These are phyloP conservation scores for Paracentrotus lividus DNA, from an alignment of 53 echinoderm and acorn worm species.

Conservation along the genomic window DNA sequence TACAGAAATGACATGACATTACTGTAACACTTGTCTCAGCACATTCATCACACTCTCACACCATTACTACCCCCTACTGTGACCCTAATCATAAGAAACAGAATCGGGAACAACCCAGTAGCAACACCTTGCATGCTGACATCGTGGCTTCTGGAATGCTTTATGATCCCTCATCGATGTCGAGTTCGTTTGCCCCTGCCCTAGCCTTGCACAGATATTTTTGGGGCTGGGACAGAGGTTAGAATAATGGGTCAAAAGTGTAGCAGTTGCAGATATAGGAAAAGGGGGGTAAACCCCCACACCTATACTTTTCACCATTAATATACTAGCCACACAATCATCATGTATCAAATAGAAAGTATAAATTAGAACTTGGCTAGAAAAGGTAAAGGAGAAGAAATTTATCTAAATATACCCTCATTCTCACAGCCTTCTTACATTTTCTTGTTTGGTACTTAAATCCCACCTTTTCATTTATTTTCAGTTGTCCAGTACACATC, in stretches of 20 bases:
- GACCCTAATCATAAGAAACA: conserved; percentile 44
- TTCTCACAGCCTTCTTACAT: too few relatives aligned
- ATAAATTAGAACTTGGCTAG: too few relatives aligned
- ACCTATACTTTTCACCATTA: too few relatives aligned
- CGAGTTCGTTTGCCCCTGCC: conserved; percentile 49
- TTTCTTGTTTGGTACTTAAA: too few relatives aligned
- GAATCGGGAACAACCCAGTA: background rate
- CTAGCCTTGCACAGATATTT: conserved; percentile 17
- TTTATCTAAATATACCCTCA: too few relatives aligned
- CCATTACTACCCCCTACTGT: conserved; percentile 26
- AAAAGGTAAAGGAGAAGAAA: too few relatives aligned
- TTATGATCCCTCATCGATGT: background rate
- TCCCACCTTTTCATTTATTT: too few relatives aligned
- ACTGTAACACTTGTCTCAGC: conserved; percentile 39
- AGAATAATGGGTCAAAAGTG: background rate
- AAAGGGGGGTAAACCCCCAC: background rate
- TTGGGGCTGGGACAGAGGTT: background rate
- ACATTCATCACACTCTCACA: conserved; percentile 17
- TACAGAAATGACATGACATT: background rate
- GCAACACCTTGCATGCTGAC: conserved; percentile 44
- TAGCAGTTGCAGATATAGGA: background rate
- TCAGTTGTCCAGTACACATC: too few relatives aligned
- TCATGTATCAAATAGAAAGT: too few relatives aligned
- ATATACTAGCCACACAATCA: too few relatives aligned
- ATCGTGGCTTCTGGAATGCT: conserved; percentile 25